A percentile compares a stretch with the other conserved stretches of the same genome.
These are phyloP conservation scores for Archilochus colubris DNA, from an alignment of 2,113 vertebrate genomes.

Conservation along the genomic window DNA sequence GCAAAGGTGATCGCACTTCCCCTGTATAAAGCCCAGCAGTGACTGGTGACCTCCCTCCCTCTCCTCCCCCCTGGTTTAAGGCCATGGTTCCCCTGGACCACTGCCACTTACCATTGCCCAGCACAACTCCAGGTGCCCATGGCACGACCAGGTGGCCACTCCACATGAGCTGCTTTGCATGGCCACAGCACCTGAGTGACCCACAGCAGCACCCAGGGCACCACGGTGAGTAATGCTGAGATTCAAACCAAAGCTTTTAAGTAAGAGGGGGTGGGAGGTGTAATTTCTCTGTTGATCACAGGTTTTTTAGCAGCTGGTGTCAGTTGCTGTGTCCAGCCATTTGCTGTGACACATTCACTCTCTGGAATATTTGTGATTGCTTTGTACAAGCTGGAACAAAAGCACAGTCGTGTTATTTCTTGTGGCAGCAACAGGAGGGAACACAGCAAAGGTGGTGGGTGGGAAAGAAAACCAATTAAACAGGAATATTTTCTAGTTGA, in stretches of 20 bases:
- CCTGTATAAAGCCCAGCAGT: neutral
- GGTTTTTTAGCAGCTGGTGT: neutral
- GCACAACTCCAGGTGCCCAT: neutral
- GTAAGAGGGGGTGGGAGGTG: neutral
- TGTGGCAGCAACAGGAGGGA: neutral
- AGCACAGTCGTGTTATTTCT: accelerated
- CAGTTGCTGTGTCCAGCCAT: neutral
- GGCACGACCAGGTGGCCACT: accelerated
- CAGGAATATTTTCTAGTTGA: neutral
- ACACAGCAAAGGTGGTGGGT: neutral
- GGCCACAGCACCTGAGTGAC: accelerated
- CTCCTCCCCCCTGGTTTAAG: neutral
- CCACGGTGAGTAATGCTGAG: accelerated
- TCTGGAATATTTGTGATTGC: neutral
- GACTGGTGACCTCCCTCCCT: accelerated
- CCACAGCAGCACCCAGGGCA: neutral
- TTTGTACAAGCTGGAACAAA: slow-evolving; percentile 10
- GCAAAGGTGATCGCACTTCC: neutral
- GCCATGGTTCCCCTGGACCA: neutral
- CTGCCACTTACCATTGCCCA: neutral
- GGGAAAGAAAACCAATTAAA: slow-evolving; percentile 10
- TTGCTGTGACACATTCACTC: neutral
- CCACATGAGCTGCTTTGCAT: accelerated
- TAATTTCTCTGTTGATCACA: neutral
- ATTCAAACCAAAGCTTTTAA: neutral